A percentile compares a stretch with the other conserved stretches of the same genome.
These are phyloP conservation scores for Cremastinae sp. DNA, from an alignment of 2,888 invertebrate genomes.

Conservation along the genomic window DNA sequence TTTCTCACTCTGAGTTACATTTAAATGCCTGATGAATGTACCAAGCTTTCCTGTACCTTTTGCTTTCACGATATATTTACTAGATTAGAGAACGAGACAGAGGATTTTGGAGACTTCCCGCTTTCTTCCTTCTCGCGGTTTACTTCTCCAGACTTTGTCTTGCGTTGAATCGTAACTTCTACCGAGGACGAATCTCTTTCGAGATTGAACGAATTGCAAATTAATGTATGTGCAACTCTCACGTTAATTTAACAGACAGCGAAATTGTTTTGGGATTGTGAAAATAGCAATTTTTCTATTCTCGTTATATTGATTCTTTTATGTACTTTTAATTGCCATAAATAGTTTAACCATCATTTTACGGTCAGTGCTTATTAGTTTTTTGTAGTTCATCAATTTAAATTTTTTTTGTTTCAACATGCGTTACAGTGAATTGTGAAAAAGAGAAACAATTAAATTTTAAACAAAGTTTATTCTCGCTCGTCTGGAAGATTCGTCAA, in stretches of 20 bases:
- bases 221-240: not conserved
- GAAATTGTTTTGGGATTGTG: not conserved
- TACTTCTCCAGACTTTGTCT: constrained; percentile 17
- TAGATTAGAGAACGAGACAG: constrained; percentile 44
- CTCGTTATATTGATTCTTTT: no score
- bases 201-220: not conserved
- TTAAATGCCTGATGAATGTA: constrained; percentile 74
- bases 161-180: constrained; percentile 48
- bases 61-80: constrained; percentile 51
- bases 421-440: not conserved
- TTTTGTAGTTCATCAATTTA: not conserved
- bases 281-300: no score
- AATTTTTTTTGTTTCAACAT: not conserved
- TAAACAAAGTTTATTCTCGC: no score
- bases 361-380: no score
- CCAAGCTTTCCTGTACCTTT: constrained; percentile 57
- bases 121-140: constrained; percentile 34
- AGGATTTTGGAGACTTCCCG: constrained; percentile 50
- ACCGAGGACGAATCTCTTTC: constrained; percentile 24
- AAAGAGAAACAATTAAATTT: not conserved
- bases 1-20: constrained; percentile 69
- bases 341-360: no score
- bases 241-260: no score
- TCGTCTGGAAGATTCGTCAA: constrained; percentile 23
- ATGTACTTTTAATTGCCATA: no score